phyloP scores from a whole-genome alignment of 2,113 vertebrate genomes.

The Emydocephalus ijimae region DNA sequence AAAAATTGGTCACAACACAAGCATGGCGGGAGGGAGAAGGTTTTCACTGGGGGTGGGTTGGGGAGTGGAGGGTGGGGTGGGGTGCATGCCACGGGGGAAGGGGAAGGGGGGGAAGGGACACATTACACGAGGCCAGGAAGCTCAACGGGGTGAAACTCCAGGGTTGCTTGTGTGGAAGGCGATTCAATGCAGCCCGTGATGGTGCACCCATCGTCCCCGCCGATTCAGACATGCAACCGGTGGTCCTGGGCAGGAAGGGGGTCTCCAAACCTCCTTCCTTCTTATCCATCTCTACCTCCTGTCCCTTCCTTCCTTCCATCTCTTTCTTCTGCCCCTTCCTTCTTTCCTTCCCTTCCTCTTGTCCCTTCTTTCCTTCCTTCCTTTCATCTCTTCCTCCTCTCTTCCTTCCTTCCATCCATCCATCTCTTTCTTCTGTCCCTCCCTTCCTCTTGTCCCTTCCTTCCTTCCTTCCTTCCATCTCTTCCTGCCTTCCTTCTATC shows the following conservation, averaged over 20 bases:
- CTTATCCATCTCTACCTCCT: too few species aligned
- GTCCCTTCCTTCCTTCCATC: too few species aligned
- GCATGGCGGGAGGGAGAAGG: background rate
- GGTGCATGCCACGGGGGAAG: background rate
- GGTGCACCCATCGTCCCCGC: background rate
- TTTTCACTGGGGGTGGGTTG: background rate
- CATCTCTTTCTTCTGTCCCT: too few species aligned
- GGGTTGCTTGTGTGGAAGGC: background rate
- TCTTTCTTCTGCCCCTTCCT: too few species aligned
- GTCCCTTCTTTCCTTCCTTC: too few species aligned
- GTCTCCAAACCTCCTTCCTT: background rate
- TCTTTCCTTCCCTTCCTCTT: too few species aligned
- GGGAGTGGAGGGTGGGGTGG: background rate
- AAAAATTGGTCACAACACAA: slow-evolving; percentile 57
- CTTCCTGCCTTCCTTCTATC: too few species aligned
- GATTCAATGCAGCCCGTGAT: background rate
- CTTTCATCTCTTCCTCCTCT: too few species aligned
- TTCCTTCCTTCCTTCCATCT: too few species aligned
- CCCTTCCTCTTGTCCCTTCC: too few species aligned
- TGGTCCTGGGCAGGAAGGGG: background rate
- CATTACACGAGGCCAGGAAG: slow-evolving; percentile 70
- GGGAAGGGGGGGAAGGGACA: background rate
- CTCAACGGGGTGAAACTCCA: background rate
- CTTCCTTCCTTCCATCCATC: too few species aligned
- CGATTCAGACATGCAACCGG: background rate